phyloP scores from a whole-genome alignment of 1,140 invertebrate species.

The Drosophila truncata region DNA sequence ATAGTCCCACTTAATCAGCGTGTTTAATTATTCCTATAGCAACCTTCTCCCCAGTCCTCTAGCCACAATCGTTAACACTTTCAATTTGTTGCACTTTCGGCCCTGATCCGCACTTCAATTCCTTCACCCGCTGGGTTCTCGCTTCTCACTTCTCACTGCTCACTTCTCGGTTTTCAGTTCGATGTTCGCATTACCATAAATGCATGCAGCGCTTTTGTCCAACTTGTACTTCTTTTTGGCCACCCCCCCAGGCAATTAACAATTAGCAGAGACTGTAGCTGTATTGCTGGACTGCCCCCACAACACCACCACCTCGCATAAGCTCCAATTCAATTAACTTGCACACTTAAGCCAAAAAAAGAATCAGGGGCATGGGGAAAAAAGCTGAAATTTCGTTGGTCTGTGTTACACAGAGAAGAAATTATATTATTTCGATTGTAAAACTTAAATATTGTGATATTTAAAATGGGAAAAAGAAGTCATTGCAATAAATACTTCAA shows the following conservation, averaged over 20 bases:
- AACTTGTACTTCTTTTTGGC: constrained; percentile 10
- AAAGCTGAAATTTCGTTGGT: constrained; percentile 15
- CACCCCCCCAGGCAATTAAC: constrained; percentile 42
- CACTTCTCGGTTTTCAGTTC: constrained; percentile 10
- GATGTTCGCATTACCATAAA: constrained; percentile 53
- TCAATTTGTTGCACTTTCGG: constrained; percentile 54
- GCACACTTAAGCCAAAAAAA: constrained; percentile 48
- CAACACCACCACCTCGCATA: constrained; percentile 18
- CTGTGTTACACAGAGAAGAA: constrained; percentile 1
- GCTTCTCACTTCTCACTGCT: constrained; percentile 9
- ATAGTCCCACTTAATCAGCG: constrained; percentile 30
- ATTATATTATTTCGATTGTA: too few relatives aligned
- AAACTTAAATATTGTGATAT: too few relatives aligned
- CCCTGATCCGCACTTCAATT: constrained; percentile 41
- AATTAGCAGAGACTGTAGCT: constrained; percentile 51
- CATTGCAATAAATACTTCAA: too few relatives aligned
- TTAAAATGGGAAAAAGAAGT: too few relatives aligned
- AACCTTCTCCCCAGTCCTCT: neutral
- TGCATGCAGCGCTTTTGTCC: constrained; percentile 44
- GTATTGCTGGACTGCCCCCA: neutral
- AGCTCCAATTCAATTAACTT: constrained; percentile 63
- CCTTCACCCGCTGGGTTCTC: constrained; percentile 31
- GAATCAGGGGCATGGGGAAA: constrained; percentile 4
- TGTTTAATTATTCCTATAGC: constrained; percentile 31
- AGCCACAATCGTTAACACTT: constrained; percentile 41